Evolutionary conservation across 2,113 vertebrate species (phyloP).

Genomic region (Ciconia stormi): DNA sequence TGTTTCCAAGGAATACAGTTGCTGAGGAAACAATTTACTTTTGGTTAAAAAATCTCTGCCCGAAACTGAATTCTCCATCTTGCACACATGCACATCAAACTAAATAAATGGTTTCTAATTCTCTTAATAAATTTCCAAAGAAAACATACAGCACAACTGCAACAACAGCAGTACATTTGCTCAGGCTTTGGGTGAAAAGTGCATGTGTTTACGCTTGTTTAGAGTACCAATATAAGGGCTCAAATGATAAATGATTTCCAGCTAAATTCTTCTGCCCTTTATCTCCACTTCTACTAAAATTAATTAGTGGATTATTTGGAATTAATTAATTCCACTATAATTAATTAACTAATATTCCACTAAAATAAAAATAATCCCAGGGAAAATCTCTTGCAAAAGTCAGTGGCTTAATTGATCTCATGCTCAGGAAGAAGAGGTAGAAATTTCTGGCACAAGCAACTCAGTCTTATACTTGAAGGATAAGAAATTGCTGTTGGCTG

Average conservation of each 20-base stretch:
- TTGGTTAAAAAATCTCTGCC: constrained; percentile 18
- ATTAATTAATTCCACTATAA: too few species aligned
- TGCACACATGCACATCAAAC: background rate
- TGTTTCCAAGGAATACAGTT: constrained; percentile 12
- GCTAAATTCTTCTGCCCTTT: background rate
- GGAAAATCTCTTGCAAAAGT: background rate
- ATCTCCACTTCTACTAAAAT: background rate
- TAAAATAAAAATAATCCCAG: background rate
- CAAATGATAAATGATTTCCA: background rate
- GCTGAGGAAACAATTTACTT: constrained; percentile 36
- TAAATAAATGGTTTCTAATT: background rate
- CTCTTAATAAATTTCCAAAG: background rate
- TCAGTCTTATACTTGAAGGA: background rate
- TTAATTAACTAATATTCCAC: too few species aligned
- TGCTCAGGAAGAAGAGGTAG: background rate
- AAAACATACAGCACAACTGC: rapidly evolving
- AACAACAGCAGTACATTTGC: background rate
- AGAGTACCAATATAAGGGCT: background rate
- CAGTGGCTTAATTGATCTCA: background rate
- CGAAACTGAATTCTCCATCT: background rate
- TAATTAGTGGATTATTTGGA: too few species aligned
- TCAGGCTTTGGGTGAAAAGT: background rate
- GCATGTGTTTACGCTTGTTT: background rate
- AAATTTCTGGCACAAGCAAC: background rate
- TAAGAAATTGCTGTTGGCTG: background rate